These are phyloP conservation scores for Pteromalus puparum DNA, from an alignment of 1,140 invertebrate species.

Conservation along the genomic window DNA sequence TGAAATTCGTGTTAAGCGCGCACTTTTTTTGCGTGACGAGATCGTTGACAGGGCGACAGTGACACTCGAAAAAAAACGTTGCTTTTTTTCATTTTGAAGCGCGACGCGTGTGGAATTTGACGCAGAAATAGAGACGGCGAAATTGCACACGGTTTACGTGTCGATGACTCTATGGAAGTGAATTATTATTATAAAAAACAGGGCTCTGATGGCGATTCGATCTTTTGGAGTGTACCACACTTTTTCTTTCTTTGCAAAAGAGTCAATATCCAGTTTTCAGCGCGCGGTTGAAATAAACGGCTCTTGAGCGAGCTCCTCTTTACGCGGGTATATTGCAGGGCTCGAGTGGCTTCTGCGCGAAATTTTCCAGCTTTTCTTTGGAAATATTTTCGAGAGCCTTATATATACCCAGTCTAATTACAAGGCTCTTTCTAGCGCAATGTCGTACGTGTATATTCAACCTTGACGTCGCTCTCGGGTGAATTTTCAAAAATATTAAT, in stretches of 20 bases:
- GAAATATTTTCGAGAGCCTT: background rate
- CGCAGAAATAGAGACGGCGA: background rate
- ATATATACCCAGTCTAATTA: too few species aligned
- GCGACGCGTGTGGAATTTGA: background rate
- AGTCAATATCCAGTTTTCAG: slow-evolving; percentile 35
- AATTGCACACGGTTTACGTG: background rate
- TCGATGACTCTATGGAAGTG: background rate
- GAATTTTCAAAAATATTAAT: too few species aligned
- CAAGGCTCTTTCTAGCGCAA: too few species aligned
- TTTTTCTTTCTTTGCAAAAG: background rate
- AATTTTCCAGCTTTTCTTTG: background rate
- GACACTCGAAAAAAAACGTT: background rate
- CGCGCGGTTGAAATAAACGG: slow-evolving; percentile 21
- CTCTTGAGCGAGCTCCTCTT: background rate
- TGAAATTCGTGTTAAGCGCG: background rate
- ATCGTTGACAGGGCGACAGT: background rate
- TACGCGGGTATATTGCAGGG: background rate
- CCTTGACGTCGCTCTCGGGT: background rate
- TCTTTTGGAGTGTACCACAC: too few species aligned
- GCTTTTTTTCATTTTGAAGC: background rate
- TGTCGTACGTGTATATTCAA: background rate
- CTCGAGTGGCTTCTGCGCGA: background rate
- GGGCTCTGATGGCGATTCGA: too few species aligned
- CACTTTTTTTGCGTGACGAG: background rate
- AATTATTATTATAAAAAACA: background rate